These are phyloP conservation scores for Drosophila mojavensis DNA, from an alignment of 1,140 invertebrate species.

Conservation along the genomic window DNA sequence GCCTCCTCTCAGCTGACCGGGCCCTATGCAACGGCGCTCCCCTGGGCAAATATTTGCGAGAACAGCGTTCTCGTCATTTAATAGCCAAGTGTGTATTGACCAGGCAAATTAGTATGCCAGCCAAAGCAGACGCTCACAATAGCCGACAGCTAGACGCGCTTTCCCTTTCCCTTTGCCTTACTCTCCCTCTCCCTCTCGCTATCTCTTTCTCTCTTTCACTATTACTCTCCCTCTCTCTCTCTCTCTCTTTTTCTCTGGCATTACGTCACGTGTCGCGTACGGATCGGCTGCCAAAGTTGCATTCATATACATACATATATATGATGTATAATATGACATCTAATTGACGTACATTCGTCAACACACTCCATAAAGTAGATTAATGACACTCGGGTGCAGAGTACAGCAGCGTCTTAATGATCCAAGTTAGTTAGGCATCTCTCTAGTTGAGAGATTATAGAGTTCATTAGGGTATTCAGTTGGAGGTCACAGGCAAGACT, in stretches of 20 bases:
- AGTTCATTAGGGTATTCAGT: conserved; percentile 14
- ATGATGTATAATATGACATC: conserved; percentile 28
- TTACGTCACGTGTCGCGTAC: conserved; percentile 52
- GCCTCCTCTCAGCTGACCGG: neutral
- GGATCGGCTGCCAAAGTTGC: conserved; percentile 43
- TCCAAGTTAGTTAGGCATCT: conserved; percentile 15
- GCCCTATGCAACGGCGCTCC: conserved; percentile 23
- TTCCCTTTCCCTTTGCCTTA: neutral
- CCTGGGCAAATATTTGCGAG: conserved; percentile 26
- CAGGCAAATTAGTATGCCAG: conserved; percentile 64
- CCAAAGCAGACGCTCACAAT: conserved; percentile 13
- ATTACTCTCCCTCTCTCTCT: neutral
- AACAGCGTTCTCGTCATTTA: conserved; percentile 27
- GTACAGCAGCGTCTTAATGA: conserved; percentile 35
- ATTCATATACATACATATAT: conserved; percentile 21
- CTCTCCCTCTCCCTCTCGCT: neutral
- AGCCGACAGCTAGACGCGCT: neutral
- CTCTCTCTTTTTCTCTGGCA: conserved; percentile 6
- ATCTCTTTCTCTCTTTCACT: too few species aligned
- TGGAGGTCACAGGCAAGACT: conserved; percentile 7
- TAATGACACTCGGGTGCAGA: conserved; percentile 12
- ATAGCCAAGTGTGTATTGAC: conserved; percentile 50
- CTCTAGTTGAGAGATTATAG: neutral
- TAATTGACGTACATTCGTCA: conserved; percentile 38
- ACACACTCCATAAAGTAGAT: conserved; percentile 20